These are phyloP conservation scores for Acanthurus leucopareius DNA, from an alignment of 2,797 vertebrate species.

Conservation along the genomic window DNA sequence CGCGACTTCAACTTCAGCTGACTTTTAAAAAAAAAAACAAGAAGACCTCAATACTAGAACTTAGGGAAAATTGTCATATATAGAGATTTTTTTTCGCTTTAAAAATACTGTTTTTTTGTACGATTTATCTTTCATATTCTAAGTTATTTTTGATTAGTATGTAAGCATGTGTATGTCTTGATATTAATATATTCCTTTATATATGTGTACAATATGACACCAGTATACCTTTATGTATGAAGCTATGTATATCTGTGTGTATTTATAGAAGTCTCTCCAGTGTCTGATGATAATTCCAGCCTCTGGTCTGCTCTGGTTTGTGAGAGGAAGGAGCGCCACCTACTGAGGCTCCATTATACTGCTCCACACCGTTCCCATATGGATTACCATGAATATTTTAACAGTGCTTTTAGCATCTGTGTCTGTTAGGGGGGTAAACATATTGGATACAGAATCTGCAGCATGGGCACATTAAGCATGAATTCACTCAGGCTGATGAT, in stretches of 20 bases:
- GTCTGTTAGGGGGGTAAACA: background rate
- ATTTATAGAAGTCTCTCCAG: constrained; percentile 82
- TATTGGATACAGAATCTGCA: constrained; percentile 3
- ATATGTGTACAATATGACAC: constrained; percentile 81
- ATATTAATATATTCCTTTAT: constrained; percentile 89
- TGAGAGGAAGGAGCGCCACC: constrained; percentile 75
- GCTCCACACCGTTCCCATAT: constrained; percentile 46
- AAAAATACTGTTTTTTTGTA: constrained; percentile 77
- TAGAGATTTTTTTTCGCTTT: constrained; percentile 62
- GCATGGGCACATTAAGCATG: constrained; percentile 12
- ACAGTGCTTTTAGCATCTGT: constrained; percentile 8
- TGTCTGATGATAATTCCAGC: constrained; percentile 75
- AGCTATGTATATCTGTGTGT: constrained; percentile 83
- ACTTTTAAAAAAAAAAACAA: constrained; percentile 77
- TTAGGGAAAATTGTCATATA: constrained; percentile 69
- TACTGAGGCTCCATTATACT: constrained; percentile 64
- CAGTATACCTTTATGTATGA: constrained; percentile 79
- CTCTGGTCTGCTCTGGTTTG: constrained; percentile 48
- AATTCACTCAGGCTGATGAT: constrained; percentile 33
- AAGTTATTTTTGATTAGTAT: constrained; percentile 87
- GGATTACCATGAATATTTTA: constrained; percentile 32
- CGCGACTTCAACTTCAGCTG: constrained; percentile 16
- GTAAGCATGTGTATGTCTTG: constrained; percentile 84
- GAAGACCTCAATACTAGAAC: constrained; percentile 81
- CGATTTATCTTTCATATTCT: constrained; percentile 80